Conservation (phyloP, 1,140 invertebrate genomes). For the Periplaneta americana region DNA sequence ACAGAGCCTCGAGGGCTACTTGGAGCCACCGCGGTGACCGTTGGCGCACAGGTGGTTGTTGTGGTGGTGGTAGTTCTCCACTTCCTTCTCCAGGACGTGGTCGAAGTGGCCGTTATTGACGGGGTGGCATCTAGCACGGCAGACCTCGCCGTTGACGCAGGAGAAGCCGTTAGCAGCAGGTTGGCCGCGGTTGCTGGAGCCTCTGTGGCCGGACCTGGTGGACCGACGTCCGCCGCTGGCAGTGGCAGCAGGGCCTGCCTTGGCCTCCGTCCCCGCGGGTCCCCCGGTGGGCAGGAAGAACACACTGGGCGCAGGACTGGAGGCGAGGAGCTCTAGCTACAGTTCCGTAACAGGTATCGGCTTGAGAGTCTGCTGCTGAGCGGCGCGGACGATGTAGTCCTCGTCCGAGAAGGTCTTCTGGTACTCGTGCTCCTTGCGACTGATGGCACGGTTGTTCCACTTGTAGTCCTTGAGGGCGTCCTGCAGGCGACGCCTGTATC, state of each 20-base stretch:
- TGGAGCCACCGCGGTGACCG: neutral
- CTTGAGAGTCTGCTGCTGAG: constrained; percentile 41
- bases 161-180: constrained; percentile 67
- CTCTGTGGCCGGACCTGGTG: neutral
- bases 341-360: constrained; percentile 85
- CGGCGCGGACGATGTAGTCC: constrained; percentile 60
- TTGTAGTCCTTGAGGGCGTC: constrained; percentile 76
- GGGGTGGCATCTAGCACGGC: constrained; percentile 34
- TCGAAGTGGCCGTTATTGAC: constrained; percentile 26
- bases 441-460: constrained; percentile 70
- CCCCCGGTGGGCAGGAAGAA: constrained; percentile 54
- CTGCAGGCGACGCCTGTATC: constrained; percentile 65
- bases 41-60: neutral
- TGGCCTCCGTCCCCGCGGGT: constrained; percentile 43
- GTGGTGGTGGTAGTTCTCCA: constrained; percentile 1
- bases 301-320: constrained; percentile 62
- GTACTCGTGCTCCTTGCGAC: constrained; percentile 78
- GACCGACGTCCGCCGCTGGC: constrained; percentile 19
- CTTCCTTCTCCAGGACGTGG: constrained; percentile 3
- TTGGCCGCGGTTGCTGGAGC: constrained; percentile 45
- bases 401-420: constrained; percentile 84
- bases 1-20: too few relatives aligned
- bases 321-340: constrained; percentile 75
- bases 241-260: constrained; percentile 29
- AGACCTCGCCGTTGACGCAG: constrained; percentile 61